Evolutionary conservation across 2,888 invertebrate genomes (phyloP).

Genomic region (Tetropium fuscum): DNA sequence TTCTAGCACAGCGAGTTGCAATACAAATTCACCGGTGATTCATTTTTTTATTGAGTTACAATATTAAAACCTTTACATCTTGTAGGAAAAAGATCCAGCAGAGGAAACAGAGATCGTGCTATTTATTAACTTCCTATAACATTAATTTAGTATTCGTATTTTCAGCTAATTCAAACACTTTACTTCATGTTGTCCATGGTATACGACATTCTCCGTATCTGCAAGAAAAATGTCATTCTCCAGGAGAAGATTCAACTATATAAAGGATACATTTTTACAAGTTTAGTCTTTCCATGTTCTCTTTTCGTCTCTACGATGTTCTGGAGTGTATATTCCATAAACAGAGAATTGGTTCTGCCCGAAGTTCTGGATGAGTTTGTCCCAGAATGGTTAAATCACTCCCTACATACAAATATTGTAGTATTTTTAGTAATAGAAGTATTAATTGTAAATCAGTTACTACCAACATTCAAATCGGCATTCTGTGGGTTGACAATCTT

Average conservation of each 20-base stretch:
- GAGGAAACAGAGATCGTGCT: no score
- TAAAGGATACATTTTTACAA: constrained; percentile 43
- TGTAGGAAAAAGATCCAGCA: no score
- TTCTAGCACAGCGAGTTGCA: no score
- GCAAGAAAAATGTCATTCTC: constrained; percentile 9
- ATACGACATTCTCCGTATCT: constrained; percentile 35
- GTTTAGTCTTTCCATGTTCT: constrained; percentile 38
- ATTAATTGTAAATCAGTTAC: constrained; percentile 37
- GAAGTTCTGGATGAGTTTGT: constrained; percentile 38
- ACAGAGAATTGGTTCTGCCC: constrained; percentile 45
- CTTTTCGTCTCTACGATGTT: constrained; percentile 42
- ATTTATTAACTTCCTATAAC: no score
- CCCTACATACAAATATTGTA: constrained; percentile 39
- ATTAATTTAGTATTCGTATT: no score
- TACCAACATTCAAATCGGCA: constrained; percentile 40
- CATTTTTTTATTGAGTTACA: no score
- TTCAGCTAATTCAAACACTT: constrained; percentile 41
- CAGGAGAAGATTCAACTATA: constrained; percentile 25
- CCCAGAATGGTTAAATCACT: constrained; percentile 44
- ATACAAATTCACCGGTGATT: no score
- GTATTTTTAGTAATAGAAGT: constrained; percentile 41
- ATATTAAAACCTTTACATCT: no score
- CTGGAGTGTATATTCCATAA: constrained; percentile 42
- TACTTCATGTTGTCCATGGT: constrained; percentile 38
- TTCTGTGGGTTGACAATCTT: constrained; percentile 36